These are phyloP conservation scores for Molothrus aeneus DNA, from an alignment of 2,797 vertebrate species.

Conservation along the genomic window DNA sequence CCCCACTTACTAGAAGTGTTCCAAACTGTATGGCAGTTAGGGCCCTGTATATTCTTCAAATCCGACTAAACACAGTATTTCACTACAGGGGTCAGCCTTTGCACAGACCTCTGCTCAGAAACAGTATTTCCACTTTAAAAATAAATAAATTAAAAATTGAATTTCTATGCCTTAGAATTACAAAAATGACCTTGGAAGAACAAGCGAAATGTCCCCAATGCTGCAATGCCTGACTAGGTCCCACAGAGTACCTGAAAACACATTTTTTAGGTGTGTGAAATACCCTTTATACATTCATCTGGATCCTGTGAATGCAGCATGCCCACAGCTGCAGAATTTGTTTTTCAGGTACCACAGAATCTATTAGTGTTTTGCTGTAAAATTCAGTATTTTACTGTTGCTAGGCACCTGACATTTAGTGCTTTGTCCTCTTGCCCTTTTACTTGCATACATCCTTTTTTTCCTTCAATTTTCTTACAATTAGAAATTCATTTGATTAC, in stretches of 20 bases:
- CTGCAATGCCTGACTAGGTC: background rate
- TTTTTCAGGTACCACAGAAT: background rate
- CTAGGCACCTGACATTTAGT: constrained; percentile 46
- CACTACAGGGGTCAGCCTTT: background rate
- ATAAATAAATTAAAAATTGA: background rate
- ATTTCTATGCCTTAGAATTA: background rate
- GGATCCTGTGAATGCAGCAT: constrained; percentile 5
- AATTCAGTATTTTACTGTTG: constrained; percentile 50
- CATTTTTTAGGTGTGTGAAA: constrained; percentile 24
- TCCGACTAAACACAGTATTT: background rate
- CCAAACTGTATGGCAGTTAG: background rate
- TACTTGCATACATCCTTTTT: constrained; percentile 5
- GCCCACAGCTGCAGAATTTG: background rate
- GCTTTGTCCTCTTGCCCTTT: constrained; percentile 42
- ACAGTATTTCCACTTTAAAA: background rate
- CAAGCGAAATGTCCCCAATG: background rate
- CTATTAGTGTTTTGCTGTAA: constrained; percentile 15
- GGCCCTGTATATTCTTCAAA: background rate
- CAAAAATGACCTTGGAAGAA: constrained; percentile 26
- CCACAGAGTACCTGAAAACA: constrained; percentile 20
- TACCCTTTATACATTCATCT: background rate
- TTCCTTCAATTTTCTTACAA: constrained; percentile 12
- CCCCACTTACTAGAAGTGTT: background rate
- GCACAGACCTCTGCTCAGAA: background rate
- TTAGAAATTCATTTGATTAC: constrained; percentile 20